Evolutionary conservation across 2,797 vertebrate species (phyloP), one percentile per base, ranked within the genome.

Genomic region (Fundulus diaphanus): DNA sequence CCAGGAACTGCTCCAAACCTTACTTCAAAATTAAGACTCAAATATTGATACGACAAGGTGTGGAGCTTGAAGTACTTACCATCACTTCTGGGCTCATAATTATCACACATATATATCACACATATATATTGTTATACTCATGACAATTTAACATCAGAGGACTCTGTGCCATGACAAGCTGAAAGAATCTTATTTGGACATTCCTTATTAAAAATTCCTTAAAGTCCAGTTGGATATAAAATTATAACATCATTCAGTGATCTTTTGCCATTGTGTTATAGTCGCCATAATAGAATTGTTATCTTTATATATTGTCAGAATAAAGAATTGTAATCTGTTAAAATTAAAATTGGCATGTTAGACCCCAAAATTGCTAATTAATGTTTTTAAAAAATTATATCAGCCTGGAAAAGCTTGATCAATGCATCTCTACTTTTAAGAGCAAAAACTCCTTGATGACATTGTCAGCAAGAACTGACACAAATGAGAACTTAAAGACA

Each of bases 401-500:
- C 59, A 63, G 20, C 33, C 33, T 37, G 33, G 59, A 35, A 37
- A 37, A 12, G 33, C 33, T 66, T 40, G 35, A 66, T 66, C 63
- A 42, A 42, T n/a, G 35, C 63, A 42, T 66, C 59, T 63, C 33
- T 37, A 35, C 20, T 11, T 61, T 12, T 65, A 65, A 37, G 22
- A 35, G 20, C 35, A 35, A 63, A 63, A 7, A 35, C 31, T 20
- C 4, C 22, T 18, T 49, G 27, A 82, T n/a, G 76, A 84, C 63
- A 84, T 91, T 72, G 80, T 86, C 90, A 65, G 20, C 9, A 40
- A 40, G 9, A 40, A n/a, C 61, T 35, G 4, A 35, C 35, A 8
- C 89, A 81, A 79, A 81, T 59, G 65, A 78, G 73, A 79, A 89
- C 69, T 67, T 74, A 81, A 85, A 33, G 65, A 81, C 77, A 88